These are phyloP conservation scores for Elaphurus davidianus DNA, from an alignment of 2,113 vertebrate genomes.

Conservation along the genomic window DNA sequence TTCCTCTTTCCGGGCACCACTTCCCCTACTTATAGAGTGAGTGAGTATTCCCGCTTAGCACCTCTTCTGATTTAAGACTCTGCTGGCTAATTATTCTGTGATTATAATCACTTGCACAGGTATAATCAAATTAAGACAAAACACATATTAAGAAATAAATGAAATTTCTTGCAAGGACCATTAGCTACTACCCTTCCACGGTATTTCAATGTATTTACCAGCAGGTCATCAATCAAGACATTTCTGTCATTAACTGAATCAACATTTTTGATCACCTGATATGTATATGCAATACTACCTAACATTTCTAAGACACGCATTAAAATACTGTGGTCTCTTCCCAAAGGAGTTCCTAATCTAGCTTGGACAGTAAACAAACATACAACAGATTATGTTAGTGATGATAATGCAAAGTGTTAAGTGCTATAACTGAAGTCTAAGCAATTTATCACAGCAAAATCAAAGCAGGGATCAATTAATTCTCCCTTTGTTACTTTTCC, in stretches of 20 bases:
- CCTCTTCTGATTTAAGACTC: background rate
- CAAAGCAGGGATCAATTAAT: background rate
- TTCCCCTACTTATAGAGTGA: background rate
- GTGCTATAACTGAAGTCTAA: background rate
- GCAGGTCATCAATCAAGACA: background rate
- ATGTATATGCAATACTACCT: background rate
- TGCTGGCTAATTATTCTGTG: background rate
- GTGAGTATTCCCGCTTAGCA: background rate
- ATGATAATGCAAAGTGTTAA: background rate
- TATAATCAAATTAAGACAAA: conserved; percentile 15
- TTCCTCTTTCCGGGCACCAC: background rate
- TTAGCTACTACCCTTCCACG: background rate
- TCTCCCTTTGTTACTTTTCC: background rate
- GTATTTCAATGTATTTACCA: background rate
- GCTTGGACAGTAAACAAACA: background rate
- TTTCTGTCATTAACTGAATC: background rate
- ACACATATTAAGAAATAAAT: conserved; percentile 3
- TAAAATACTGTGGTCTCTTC: background rate
- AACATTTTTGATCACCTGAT: background rate
- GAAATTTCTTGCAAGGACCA: background rate
- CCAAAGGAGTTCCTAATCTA: background rate
- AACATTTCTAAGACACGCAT: background rate
- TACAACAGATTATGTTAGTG: background rate
- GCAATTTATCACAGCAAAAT: conserved; percentile 3
- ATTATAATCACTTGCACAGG: background rate